Conservation (phyloP, 2,113 vertebrate species). For the Melanerpes formicivorus region DNA sequence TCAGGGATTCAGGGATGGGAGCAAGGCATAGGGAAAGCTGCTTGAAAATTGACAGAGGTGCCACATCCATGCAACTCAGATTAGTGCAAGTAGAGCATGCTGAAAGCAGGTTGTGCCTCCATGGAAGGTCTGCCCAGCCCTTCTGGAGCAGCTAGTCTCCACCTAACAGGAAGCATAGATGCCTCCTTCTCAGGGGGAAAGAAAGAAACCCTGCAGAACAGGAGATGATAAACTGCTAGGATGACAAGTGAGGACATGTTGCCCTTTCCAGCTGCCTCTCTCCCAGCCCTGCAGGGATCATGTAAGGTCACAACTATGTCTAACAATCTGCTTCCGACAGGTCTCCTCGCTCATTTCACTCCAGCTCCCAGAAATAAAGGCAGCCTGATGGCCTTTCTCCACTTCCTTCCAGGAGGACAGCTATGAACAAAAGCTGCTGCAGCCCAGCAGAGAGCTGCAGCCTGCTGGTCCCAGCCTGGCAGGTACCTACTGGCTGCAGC, state of each 20-base stretch:
- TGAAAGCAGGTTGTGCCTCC: accelerated
- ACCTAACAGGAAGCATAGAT: not conserved
- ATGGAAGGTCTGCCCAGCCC: not conserved
- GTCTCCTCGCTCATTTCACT: not conserved
- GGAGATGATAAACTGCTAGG: not conserved
- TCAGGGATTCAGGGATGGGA: not conserved
- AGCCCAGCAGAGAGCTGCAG: accelerated
- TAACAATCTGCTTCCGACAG: not conserved
- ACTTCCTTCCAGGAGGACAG: conserved; percentile 5
- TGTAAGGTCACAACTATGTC: not conserved
- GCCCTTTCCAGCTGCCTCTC: not conserved
- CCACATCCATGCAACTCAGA: accelerated
- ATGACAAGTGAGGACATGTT: accelerated
- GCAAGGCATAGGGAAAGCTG: not conserved
- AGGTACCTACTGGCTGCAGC: accelerated
- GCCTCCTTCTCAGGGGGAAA: not conserved
- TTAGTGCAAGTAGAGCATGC: not conserved
- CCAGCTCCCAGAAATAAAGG: conserved; percentile 19
- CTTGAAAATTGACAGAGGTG: not conserved
- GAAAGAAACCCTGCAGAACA: not conserved
- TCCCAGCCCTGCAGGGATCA: not conserved
- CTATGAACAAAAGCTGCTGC: not conserved
- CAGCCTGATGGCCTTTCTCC: not conserved
- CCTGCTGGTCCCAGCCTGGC: accelerated
- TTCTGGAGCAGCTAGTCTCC: not conserved